Base-by-base conservation (phyloP, 1,140 invertebrate species). In the Battus philenor region DNA sequence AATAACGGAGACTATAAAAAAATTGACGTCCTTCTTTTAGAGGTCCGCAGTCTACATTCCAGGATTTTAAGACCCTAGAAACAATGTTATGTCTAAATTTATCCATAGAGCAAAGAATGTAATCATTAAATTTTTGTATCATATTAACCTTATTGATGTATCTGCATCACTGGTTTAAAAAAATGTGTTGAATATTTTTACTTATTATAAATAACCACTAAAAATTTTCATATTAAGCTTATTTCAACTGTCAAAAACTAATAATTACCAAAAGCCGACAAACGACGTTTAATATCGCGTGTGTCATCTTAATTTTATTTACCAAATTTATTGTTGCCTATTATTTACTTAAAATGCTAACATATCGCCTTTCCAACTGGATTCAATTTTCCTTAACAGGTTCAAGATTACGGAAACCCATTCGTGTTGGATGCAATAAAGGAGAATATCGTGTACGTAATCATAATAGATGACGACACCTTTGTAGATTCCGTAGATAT, bases 271-370 rank as follows among this genome's bases (percentile, higher is more conserved):
- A 18, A 5, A 27, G 43, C 41, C 34, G 12, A 26, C 43, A 29
- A 26, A 34, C 32, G 31, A 41, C 16, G 27, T 15, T 8, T 27
- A 34, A 17, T 44, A 50, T 34, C 47, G 47, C 29, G 9, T 16
- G 16, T 50, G 47, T 44, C 39, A 50, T 44, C 47, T 43, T 34
- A 22, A 44, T 44, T 44, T 50, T 50, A 50, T 50, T 50, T 31
- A 32, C 34, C 32, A 50, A 50, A 50, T 50, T 44, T 45, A 26
- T 44, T 24, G 34, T 39, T 7, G 8, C 26, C 10, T 39, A n/a
- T 26, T 3, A 6, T 26, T 26, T 9, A 39, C 12, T 6, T 22
- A 3, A 27, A 41, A 29, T 29, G 9, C 6, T 41, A 27, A 12
- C 9, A 4, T 41, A 41, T 3, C 1, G 0, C 8, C 2, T 11